These are phyloP conservation scores for Mechanitis messenoides DNA, from an alignment of 2,888 invertebrate genomes.

Conservation along the genomic window DNA sequence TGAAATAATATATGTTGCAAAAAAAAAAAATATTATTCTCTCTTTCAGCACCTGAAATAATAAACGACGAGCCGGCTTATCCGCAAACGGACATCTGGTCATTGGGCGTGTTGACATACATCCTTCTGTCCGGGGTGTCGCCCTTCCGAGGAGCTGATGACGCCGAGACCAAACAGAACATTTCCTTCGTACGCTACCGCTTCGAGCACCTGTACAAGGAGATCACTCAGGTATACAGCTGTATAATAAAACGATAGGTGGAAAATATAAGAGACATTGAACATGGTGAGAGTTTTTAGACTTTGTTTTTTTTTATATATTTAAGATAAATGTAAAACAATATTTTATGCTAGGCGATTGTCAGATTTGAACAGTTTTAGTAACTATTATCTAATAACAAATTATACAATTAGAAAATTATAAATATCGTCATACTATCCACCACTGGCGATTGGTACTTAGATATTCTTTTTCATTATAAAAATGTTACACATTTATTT, in stretches of 20 bases:
- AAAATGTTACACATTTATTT: no score
- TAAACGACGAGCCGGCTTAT: slow-evolving; percentile 90
- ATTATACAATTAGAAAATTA: no score
- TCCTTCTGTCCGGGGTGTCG: slow-evolving; percentile 93
- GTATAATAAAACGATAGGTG: background rate
- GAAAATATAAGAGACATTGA: no score
- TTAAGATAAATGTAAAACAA: no score
- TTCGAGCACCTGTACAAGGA: slow-evolving; percentile 97
- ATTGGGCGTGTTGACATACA: slow-evolving; percentile 92
- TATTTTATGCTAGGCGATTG: no score
- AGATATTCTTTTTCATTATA: no score
- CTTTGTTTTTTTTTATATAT: no score
- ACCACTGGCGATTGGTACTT: no score
- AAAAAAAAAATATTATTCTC: background rate
- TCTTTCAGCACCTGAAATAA: slow-evolving; percentile 87
- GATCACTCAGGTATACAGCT: slow-evolving; percentile 81
- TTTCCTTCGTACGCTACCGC: slow-evolving; percentile 91
- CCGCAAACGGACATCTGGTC: slow-evolving; percentile 98
- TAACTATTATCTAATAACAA: no score
- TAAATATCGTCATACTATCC: no score
- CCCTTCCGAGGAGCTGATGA: slow-evolving; percentile 91
- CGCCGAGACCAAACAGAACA: slow-evolving; percentile 92
- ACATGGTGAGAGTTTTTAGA: no score
- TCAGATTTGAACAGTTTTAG: no score
- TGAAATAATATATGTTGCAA: background rate